Conservation (phyloP, 1,140 invertebrate genomes). For the Dolichoris vasculosae region DNA sequence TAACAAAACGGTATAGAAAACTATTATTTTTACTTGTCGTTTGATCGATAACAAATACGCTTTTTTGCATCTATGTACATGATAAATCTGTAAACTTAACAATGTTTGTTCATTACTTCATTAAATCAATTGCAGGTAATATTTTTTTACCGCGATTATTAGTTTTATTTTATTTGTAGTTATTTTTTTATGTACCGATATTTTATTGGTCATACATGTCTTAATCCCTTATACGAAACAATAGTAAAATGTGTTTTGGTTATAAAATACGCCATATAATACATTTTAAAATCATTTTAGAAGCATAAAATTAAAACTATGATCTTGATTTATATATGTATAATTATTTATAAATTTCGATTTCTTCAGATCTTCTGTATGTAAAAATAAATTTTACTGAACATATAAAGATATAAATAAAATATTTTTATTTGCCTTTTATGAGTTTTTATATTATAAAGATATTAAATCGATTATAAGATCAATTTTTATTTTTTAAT, state of each 20-base stretch:
- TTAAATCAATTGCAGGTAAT: slow-evolving; percentile 50
- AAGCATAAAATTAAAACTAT: neutral
- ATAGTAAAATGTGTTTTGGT: slow-evolving; percentile 14
- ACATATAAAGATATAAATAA: too few species aligned
- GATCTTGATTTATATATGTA: neutral
- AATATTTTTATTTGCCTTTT: too few species aligned
- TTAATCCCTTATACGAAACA: neutral
- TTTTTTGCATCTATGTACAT: slow-evolving; percentile 64
- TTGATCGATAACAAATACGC: slow-evolving; percentile 52
- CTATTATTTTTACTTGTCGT: neutral
- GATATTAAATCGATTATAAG: too few species aligned
- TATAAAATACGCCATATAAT: neutral
- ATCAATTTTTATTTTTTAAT: too few species aligned
- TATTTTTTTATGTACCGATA: slow-evolving; percentile 36
- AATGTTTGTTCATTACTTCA: slow-evolving; percentile 56
- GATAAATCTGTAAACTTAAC: slow-evolving; percentile 62
- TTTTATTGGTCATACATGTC: neutral
- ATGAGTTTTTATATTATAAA: too few species aligned
- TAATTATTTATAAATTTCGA: too few species aligned
- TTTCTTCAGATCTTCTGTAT: too few species aligned
- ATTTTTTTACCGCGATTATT: slow-evolving; percentile 33
- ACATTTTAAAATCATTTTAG: neutral
- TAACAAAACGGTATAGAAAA: neutral
- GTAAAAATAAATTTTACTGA: too few species aligned
- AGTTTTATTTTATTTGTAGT: slow-evolving; percentile 53